Evolutionary conservation across 1,140 invertebrate genomes (phyloP).

Genomic region (Myzus persicae): DNA sequence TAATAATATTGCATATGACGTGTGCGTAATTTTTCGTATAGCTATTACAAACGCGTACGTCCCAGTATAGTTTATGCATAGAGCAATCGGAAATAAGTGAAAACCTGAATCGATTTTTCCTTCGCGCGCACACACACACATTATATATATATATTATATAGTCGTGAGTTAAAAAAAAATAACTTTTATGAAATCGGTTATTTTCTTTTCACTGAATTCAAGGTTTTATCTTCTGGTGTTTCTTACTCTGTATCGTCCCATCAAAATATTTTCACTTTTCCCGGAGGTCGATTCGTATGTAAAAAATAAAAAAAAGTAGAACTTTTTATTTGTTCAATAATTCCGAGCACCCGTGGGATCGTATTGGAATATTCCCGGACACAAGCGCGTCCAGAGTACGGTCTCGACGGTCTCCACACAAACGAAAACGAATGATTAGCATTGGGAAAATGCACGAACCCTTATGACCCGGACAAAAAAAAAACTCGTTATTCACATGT

Average conservation of each 20-base stretch:
- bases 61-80: neutral
- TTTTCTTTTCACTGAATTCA: neutral
- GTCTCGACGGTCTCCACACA: constrained; percentile 18
- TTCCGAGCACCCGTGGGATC: constrained; percentile 19
- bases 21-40: neutral
- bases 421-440: constrained; percentile 50
- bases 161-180: neutral
- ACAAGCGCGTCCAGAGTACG: neutral
- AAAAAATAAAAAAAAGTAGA: neutral
- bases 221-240: constrained; percentile 22
- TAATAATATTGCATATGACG: neutral
- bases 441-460: constrained; percentile 23
- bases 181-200: constrained; percentile 23
- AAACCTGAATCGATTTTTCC: neutral
- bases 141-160: neutral
- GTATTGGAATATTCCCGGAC: constrained; percentile 10
- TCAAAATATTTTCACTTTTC: constrained; percentile 39
- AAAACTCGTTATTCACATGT: neutral
- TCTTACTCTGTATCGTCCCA: neutral
- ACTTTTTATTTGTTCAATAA: constrained; percentile 53
- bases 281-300: neutral
- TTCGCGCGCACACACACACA: neutral
- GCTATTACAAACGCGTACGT: neutral
- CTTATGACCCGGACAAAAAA: neutral
- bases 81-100: neutral